Conservation (phyloP, 53 echinoderm and acorn worm genomes). For the Luidia sarsii region DNA sequence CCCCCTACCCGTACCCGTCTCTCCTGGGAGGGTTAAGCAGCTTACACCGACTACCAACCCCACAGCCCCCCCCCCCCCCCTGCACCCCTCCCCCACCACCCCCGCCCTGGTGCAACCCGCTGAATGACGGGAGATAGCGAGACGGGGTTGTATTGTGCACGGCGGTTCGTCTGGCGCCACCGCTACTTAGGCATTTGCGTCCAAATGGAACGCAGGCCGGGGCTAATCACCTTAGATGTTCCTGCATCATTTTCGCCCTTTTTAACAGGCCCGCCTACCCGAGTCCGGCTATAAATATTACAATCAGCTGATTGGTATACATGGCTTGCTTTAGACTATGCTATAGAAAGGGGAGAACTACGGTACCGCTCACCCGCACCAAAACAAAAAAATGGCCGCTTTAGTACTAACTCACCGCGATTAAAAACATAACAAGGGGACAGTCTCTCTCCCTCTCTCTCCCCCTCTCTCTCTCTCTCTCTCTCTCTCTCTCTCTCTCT, state of each 20-base stretch:
- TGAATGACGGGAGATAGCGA: conserved; percentile 79
- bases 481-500: no score
- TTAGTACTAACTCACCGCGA: conserved; percentile 7
- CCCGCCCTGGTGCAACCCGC: no score
- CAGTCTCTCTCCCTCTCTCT: no score
- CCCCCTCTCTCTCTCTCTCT: no score
- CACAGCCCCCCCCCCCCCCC: conserved; percentile 20
- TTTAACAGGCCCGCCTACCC: conserved; percentile 72
- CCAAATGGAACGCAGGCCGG: conserved; percentile 76
- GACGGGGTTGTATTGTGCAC: conserved; percentile 79
- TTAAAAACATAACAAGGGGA: background rate
- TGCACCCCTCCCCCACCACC: conserved; percentile 22
- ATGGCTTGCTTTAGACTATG: conserved; percentile 34
- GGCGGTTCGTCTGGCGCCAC: conserved; percentile 92
- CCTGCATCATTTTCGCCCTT: conserved; percentile 78
- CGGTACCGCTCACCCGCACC: conserved; percentile 2
- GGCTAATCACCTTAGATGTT: conserved; percentile 83
- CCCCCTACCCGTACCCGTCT: background rate
- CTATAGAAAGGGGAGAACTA: conserved; percentile 18
- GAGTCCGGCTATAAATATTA: conserved; percentile 61
- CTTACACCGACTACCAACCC: conserved; percentile 46
- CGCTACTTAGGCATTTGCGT: conserved; percentile 82
- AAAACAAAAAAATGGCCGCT: background rate
- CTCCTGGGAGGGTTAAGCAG: background rate
- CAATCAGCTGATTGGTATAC: conserved; percentile 33